Base-by-base conservation (phyloP, 1,140 invertebrate genomes). In the Zaprionus vittiger region DNA sequence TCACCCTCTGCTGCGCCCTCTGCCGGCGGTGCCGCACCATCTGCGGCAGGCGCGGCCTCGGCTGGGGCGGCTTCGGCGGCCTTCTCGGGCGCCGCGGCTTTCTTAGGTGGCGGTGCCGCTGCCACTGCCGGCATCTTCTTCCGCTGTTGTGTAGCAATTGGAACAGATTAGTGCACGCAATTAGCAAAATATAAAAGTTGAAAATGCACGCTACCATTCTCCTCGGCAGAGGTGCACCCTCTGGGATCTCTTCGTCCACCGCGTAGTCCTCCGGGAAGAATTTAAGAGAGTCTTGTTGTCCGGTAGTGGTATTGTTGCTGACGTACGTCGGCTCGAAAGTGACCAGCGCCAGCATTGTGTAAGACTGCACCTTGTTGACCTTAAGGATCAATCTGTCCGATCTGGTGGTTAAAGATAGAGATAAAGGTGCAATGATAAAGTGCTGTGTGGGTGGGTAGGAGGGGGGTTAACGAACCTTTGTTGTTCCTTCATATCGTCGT, bases 221-320 rank as follows among this genome's bases (percentile, higher is more conserved):
- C 24, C 17, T 73, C 76, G 34, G 70, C 1, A 11, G 77, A 4
- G 31, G 55, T 1, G 20, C 49, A 7, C 83, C 72, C 1, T 11
- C 38, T 4, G 49, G 59, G 0, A 77, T 60, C 15, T 87, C 80
- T 24, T 80, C 77, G 1, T 80, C 77, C 1, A 56, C 69, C 26
- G 91, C 94, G 81, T 95, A 95, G 6, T 94, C 94, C 26, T 94
- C 93, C 15, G 95, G 95, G 78, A 96, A 95, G 93, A 95, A 94
- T 60, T 93, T 90, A 6, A 91, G 87, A 63, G 95, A 94, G 76
- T 96, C 95, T 24, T 93, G 86, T 17, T 92, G 93, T 0, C 95
- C 95, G 12, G 93, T 79, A 9, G 93, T 94, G 0, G 93, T 90
- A 81, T 95, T 95, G 20, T 92, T 91, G 81, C 95, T 95, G 4